phyloP scores from a whole-genome alignment of 2,113 vertebrate genomes.

The Rhizomys pruinosus region DNA sequence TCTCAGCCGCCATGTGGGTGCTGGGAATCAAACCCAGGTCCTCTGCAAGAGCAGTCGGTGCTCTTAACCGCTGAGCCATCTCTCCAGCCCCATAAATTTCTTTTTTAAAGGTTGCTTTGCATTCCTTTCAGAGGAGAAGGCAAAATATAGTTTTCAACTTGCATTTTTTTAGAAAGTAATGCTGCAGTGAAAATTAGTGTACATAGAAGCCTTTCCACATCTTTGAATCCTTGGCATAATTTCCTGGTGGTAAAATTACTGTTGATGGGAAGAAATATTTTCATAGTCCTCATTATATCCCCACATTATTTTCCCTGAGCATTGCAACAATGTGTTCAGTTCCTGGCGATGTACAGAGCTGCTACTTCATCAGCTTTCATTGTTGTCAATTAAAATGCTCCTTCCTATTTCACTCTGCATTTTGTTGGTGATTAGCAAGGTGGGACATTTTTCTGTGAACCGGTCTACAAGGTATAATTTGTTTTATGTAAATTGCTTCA shows the following conservation, averaged over 20 bases:
- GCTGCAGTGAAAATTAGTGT: background rate
- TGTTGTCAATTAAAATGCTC: background rate
- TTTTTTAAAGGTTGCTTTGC: background rate
- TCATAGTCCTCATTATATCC: background rate
- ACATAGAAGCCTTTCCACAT: background rate
- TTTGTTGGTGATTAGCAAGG: background rate
- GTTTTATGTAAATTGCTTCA: background rate
- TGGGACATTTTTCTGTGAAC: background rate
- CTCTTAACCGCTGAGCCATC: too few species aligned
- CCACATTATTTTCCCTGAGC: background rate
- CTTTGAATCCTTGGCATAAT: constrained; percentile 29
- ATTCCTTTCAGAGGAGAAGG: background rate
- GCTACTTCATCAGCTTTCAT: background rate
- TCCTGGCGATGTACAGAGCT: background rate
- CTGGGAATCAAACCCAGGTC: too few species aligned
- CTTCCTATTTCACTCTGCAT: background rate
- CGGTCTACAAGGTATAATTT: background rate
- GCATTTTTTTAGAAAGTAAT: background rate
- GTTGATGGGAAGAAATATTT: background rate
- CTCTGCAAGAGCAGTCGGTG: too few species aligned
- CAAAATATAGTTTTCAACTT: background rate
- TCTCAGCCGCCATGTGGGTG: too few species aligned
- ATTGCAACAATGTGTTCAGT: background rate
- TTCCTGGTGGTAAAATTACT: constrained; percentile 21
- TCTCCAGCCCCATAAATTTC: too few species aligned